phyloP scores from a whole-genome alignment of 2,888 invertebrate species.

The Pogonocherus hispidulus region DNA sequence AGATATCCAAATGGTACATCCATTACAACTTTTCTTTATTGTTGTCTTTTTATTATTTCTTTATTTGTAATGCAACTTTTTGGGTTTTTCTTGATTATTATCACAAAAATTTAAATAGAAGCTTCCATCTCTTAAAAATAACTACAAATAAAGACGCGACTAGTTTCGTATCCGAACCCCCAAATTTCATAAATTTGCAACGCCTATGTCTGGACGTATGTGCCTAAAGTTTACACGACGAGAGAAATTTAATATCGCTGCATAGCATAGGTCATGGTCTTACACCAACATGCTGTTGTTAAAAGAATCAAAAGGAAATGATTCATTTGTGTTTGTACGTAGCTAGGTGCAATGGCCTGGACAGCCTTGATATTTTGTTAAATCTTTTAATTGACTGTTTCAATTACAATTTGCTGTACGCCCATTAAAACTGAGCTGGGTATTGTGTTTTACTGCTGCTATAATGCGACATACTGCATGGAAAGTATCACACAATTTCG shows the following conservation, averaged over 20 bases:
- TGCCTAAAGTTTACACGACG: conserved; percentile 50
- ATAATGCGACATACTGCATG: background rate
- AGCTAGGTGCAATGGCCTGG: conserved; percentile 52
- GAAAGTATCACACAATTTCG: no score
- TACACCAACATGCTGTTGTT: conserved; percentile 49
- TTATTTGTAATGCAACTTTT: no score
- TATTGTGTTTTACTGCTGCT: background rate
- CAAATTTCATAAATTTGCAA: no score
- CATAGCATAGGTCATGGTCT: conserved; percentile 56
- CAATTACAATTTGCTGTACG: conserved; percentile 2
- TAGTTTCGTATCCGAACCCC: no score
- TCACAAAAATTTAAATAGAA: no score
- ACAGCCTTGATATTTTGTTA: conserved; percentile 54
- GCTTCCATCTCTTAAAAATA: no score
- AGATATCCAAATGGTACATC: no score
- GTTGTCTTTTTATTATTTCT: no score
- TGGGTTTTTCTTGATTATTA: no score
- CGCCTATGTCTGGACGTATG: background rate
- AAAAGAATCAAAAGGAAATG: conserved; percentile 58
- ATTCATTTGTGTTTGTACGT: conserved; percentile 53
- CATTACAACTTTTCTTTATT: no score
- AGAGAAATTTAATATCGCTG: conserved; percentile 59
- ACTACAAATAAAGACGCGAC: no score
- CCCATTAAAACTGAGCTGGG: conserved; percentile 14
- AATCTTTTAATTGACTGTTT: conserved; percentile 33